These are phyloP conservation scores for Disparrhopalites patrizii DNA, from an alignment of 2,888 invertebrate species.

Conservation along the genomic window DNA sequence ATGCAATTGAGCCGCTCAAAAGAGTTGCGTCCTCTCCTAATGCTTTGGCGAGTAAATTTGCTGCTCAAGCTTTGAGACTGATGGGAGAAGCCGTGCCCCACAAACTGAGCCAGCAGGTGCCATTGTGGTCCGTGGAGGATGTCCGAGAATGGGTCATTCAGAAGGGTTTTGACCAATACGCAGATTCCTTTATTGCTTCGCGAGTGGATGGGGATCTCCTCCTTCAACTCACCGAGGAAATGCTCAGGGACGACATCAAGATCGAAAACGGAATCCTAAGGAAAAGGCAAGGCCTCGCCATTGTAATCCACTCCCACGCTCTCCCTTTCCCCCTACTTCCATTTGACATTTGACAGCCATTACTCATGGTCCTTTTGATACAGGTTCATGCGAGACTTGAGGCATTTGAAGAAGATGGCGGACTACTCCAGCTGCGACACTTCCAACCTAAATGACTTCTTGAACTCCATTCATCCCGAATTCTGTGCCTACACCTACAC, in stretches of 20 bases:
- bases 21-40: conserved; percentile 96
- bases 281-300: conserved; percentile 61
- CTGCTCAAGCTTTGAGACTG: conserved; percentile 81
- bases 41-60: conserved; percentile 95
- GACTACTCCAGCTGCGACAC: conserved; percentile 93
- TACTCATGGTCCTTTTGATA: conserved; percentile 45
- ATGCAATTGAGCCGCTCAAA: conserved; percentile 90
- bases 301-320: background rate
- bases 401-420: conserved; percentile 89
- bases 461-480: conserved; percentile 78
- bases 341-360: too few species aligned
- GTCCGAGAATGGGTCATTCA: conserved; percentile 98
- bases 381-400: conserved; percentile 86
- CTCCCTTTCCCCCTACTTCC: too few species aligned
- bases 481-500: conserved; percentile 95
- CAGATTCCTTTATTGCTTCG: conserved; percentile 78
- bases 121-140: conserved; percentile 94
- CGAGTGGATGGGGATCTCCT: conserved; percentile 95
- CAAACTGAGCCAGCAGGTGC: conserved; percentile 95
- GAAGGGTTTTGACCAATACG: conserved; percentile 85
- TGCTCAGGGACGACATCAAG: conserved; percentile 87
- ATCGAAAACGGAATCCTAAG: conserved; percentile 89
- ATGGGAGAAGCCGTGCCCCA: conserved; percentile 98
- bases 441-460: conserved; percentile 80
- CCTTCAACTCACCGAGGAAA: conserved; percentile 84